phyloP scores from a whole-genome alignment of 1,140 invertebrate genomes.

The Drosophila watanabei region DNA sequence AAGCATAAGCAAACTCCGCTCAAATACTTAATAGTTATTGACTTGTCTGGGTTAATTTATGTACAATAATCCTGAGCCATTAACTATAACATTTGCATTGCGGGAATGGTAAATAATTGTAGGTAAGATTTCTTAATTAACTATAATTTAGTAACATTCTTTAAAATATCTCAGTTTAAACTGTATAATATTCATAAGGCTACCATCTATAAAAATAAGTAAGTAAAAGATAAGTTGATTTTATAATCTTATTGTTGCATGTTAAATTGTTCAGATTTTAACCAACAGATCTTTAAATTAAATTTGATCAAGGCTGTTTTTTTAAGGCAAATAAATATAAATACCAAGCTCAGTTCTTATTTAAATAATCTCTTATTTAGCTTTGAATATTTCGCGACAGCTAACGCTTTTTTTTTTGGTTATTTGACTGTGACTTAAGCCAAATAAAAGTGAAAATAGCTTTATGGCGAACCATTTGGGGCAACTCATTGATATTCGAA shows the following conservation, averaged over 20 bases:
- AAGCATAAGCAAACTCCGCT: slow-evolving; percentile 18
- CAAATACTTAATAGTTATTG: slow-evolving; percentile 15
- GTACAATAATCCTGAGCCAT: slow-evolving; percentile 19
- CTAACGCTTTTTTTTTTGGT: background rate
- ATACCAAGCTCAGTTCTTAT: background rate
- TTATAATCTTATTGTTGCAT: no score
- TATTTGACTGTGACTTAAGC: background rate
- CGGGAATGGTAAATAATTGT: background rate
- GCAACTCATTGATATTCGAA: slow-evolving; percentile 40
- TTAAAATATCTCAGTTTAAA: background rate
- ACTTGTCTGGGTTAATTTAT: slow-evolving; percentile 25
- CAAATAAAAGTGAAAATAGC: slow-evolving; percentile 37
- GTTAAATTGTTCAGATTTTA: no score
- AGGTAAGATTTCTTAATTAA: background rate
- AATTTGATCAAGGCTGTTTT: background rate
- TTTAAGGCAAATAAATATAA: background rate
- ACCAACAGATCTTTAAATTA: background rate
- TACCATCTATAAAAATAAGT: background rate
- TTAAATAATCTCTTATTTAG: slow-evolving; percentile 6
- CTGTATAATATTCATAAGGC: background rate
- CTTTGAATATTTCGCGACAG: background rate
- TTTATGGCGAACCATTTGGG: background rate
- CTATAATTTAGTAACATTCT: background rate
- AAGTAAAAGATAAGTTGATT: no score
- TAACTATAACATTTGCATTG: slow-evolving; percentile 26